These are phyloP conservation scores for Synanthedon formicaeformis DNA, from an alignment of 2,888 invertebrate species.

Conservation along the genomic window DNA sequence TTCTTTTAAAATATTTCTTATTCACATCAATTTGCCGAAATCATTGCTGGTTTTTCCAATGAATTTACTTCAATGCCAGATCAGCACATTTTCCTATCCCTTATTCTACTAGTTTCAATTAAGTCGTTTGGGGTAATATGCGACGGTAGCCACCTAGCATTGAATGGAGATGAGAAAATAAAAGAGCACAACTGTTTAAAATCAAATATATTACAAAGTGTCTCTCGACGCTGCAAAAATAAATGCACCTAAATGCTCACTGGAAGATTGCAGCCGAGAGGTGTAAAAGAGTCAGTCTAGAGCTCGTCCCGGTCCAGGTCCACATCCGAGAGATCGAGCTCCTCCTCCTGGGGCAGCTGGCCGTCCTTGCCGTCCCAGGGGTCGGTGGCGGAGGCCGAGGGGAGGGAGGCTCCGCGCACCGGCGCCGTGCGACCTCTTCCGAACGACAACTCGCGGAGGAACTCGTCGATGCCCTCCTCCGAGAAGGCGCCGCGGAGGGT, in stretches of 20 bases:
- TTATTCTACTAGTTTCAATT: too few relatives aligned
- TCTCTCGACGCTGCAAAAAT: conserved; percentile 1
- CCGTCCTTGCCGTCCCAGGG: conserved; percentile 98
- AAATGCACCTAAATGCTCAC: conserved; percentile 1
- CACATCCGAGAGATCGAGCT: conserved; percentile 91
- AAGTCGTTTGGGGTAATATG: too few relatives aligned
- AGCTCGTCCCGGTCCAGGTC: conserved; percentile 78
- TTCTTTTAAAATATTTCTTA: too few relatives aligned
- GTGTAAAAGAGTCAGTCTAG: conserved; percentile 40
- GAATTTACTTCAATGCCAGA: too few relatives aligned
- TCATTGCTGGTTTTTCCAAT: too few relatives aligned
- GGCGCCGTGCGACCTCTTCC: conserved; percentile 94
- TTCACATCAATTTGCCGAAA: too few relatives aligned
- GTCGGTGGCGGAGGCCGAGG: conserved; percentile 74
- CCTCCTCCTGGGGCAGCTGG: conserved; percentile 85
- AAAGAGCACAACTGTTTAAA: too few relatives aligned
- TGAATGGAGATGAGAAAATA: too few relatives aligned
- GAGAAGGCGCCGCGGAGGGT: conserved; percentile 94
- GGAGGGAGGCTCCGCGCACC: conserved; percentile 84
- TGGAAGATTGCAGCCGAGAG: conserved; percentile 1
- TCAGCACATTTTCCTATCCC: too few relatives aligned
- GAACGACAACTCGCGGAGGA: conserved; percentile 91
- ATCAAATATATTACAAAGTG: background rate
- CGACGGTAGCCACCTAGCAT: too few relatives aligned
- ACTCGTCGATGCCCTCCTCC: conserved; percentile 94